Percentiles rank a stretch among this genome's conserved stretches.
Conservation (phyloP, 2,888 invertebrate species). For the Cactoblastis cactorum region DNA sequence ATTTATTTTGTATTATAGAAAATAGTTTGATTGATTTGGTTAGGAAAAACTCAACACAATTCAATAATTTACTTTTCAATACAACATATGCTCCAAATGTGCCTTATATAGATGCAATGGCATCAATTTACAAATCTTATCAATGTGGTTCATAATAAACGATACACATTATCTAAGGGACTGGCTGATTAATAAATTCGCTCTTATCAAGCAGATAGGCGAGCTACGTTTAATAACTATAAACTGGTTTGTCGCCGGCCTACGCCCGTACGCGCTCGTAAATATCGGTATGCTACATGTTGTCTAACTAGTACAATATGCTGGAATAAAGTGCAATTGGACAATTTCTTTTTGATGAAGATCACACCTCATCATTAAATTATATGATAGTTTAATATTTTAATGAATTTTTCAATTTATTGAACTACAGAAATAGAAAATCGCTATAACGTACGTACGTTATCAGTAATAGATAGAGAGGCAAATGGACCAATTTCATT, state of each 20-base stretch:
- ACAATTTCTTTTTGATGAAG: too few relatives aligned
- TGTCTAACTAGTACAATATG: neutral
- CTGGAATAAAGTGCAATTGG: neutral
- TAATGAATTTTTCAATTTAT: too few relatives aligned
- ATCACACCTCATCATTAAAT: too few relatives aligned
- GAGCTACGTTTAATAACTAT: neutral
- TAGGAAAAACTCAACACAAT: too few relatives aligned
- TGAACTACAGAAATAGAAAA: too few relatives aligned
- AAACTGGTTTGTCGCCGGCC: neutral
- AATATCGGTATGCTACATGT: neutral
- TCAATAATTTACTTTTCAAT: neutral
- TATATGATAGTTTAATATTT: too few relatives aligned
- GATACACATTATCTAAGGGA: constrained; percentile 1
- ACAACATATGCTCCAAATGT: neutral
- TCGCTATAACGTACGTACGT: too few relatives aligned
- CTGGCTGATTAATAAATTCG: constrained; percentile 2
- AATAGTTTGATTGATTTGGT: too few relatives aligned
- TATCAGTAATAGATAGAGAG: too few relatives aligned
- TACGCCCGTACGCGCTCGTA: neutral
- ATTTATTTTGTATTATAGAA: too few relatives aligned
- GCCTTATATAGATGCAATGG: neutral
- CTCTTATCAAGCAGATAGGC: neutral
- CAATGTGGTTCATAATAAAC: neutral
- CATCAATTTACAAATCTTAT: constrained; percentile 1
- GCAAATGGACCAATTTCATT: too few relatives aligned